A percentile compares a stretch with the other conserved stretches of the same genome.
These are phyloP conservation scores for Plemyria rubiginata DNA, from an alignment of 2,888 invertebrate genomes.

Conservation along the genomic window DNA sequence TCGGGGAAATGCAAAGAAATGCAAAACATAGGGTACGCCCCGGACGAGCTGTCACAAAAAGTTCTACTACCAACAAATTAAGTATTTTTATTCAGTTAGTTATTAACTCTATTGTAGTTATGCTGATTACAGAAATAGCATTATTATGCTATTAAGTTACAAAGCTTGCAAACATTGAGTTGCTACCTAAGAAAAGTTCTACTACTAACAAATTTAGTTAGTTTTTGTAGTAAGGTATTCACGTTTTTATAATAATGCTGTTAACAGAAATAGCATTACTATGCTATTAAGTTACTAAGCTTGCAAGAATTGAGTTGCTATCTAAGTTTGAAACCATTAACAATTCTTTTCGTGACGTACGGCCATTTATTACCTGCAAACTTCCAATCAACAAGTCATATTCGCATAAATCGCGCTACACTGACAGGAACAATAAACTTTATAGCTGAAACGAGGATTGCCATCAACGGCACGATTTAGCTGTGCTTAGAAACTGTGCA, in stretches of 20 bases:
- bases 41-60: too few relatives aligned
- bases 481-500: neutral
- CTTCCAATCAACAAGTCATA: slow-evolving; percentile 47
- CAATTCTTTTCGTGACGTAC: slow-evolving; percentile 40
- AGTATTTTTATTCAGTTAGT: too few relatives aligned
- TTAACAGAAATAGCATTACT: neutral
- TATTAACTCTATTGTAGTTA: neutral
- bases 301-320: slow-evolving; percentile 18
- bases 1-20: too few relatives aligned
- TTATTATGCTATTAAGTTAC: slow-evolving; percentile 5
- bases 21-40: too few relatives aligned
- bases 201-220: too few relatives aligned
- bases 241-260: neutral
- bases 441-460: slow-evolving; percentile 27
- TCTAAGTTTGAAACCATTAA: slow-evolving; percentile 19
- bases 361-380: slow-evolving; percentile 48
- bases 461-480: neutral
- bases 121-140: neutral
- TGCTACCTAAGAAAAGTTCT: slow-evolving; percentile 13
- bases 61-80: too few relatives aligned
- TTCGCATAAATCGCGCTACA: slow-evolving; percentile 46
- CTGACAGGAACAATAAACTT: slow-evolving; percentile 49
- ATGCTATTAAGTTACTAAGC: slow-evolving; percentile 15
- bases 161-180: slow-evolving; percentile 20
- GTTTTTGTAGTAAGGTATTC: neutral